Conservation (phyloP, 2,797 vertebrate species). For the Vespertilio murinus region DNA sequence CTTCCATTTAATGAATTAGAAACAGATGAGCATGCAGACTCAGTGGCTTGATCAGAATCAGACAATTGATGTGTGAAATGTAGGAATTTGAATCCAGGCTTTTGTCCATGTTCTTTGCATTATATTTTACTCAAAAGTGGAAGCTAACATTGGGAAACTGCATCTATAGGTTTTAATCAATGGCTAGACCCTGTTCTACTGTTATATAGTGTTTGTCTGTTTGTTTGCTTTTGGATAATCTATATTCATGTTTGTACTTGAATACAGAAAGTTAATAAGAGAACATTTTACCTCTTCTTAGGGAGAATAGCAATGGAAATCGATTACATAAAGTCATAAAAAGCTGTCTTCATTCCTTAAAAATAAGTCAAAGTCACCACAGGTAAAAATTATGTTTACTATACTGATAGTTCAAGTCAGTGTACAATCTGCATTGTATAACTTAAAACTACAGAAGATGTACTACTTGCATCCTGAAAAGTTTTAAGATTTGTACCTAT, state of each 20-base stretch:
- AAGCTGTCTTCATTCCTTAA: not conserved
- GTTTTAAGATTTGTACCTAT: constrained; percentile 64
- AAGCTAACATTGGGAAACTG: too few species aligned
- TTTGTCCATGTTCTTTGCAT: not conserved
- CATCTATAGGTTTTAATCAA: not conserved
- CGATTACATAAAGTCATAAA: not conserved
- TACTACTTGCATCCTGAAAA: not conserved
- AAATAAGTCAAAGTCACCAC: not conserved
- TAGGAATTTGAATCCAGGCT: not conserved
- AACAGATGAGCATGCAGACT: not conserved
- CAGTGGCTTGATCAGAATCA: not conserved
- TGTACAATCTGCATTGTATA: rapidly evolving
- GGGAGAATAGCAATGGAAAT: not conserved
- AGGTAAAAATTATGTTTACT: not conserved
- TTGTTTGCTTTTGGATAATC: not conserved
- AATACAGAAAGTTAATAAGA: constrained; percentile 21
- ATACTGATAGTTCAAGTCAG: not conserved
- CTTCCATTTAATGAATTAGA: not conserved
- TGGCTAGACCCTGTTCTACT: rapidly evolving
- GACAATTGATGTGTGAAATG: not conserved
- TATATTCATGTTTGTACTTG: not conserved
- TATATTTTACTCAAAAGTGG: not conserved
- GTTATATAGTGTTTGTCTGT: not conserved
- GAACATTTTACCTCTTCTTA: not conserved
- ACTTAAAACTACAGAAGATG: not conserved